Base-by-base conservation (phyloP, 2,797 vertebrate species). In the Epinephelus awoara region DNA sequence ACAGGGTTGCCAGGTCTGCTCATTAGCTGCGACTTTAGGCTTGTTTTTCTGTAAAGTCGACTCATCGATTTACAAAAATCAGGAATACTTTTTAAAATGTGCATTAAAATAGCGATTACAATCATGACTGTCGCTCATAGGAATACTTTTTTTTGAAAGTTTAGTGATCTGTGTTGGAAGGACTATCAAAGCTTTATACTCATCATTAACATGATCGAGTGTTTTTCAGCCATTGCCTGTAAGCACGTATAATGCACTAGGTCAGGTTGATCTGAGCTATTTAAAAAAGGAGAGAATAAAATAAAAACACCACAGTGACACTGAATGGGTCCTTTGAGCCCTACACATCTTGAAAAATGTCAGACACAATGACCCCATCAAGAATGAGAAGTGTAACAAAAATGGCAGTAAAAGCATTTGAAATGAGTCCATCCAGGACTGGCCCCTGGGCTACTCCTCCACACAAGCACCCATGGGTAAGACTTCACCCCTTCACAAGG, bases 381-480 rank as follows among this genome's bases (percentile, higher is more conserved):
- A 80, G 66, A 77, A 71, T 52, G 75, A 78, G 50, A 67, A 67
- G 83, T 67, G 68, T 40, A 87, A 80, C 63, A 72, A 88, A 88
- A 85, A 90, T 85, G 84, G 80, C 88, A 87, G 88, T 92, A 90
- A 92, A 86, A 92, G 87, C 83, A 74, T 89, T 80, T 89, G 73
- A 89, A 89, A 87, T 74, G 59, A 77, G 66, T 72, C 56, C 18
- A 27, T 59, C 67, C 61, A 73, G 68, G 58, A 72, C 50, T 50
- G 19, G 23, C 76, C 87, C 89, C 71, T 62, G 49, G 87, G 91
- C 85, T 77, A 61, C 78, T 78, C 79, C 63, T 67, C 75, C 59
- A 74, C 75, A 61, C 14, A 50, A 38, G 44, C 70, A 68, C 72
- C 68, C 63, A 38, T 49, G 66, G 72, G 79, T 76, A 55, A 72